These are phyloP conservation scores for Phataginus tetradactyla DNA, from an alignment of 2,797 vertebrate genomes.

Conservation along the genomic window DNA sequence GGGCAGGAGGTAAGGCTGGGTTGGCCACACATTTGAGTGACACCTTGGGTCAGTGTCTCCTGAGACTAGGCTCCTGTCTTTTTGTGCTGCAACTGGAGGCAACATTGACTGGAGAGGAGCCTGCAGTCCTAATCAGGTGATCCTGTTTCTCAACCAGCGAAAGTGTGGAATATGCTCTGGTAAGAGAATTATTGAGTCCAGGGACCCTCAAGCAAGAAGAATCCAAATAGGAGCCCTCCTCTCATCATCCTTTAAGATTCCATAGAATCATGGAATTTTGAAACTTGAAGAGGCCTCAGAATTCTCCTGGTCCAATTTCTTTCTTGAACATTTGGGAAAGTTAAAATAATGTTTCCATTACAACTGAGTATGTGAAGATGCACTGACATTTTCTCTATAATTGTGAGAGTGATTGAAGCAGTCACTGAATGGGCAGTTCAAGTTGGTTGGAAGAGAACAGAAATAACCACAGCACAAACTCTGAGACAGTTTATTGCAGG, in stretches of 20 bases:
- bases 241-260: background rate
- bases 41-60: background rate
- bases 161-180: background rate
- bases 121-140: background rate
- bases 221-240: background rate
- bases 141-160: background rate
- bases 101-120: background rate
- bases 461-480: background rate
- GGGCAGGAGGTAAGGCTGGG: background rate
- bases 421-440: background rate
- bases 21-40: background rate
- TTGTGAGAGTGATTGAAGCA: background rate
- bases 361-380: background rate
- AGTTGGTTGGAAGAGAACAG: background rate
- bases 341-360: background rate
- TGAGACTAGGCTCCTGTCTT: background rate
- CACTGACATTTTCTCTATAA: background rate
- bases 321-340: background rate
- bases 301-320: background rate
- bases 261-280: background rate
- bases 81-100: background rate
- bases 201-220: background rate
- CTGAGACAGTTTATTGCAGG: background rate
- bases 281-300: background rate
- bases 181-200: slow-evolving; percentile 33